Evolutionary conservation across 1,140 invertebrate genomes (phyloP), one percentile per base, ranked within the genome.

Genomic region (Cotesia typhae): DNA sequence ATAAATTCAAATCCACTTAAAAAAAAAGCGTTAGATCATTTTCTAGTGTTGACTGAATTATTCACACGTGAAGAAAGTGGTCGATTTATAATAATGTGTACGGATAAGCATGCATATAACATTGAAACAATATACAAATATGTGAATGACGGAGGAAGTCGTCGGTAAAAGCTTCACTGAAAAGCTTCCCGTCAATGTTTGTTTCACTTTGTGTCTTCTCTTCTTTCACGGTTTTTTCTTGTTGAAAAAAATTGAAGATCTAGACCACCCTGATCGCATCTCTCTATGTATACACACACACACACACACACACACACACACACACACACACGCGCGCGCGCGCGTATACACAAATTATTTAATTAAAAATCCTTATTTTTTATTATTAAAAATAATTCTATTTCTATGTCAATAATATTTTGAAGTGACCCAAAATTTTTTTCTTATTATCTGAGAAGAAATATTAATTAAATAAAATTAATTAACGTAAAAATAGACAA

Each of bases 91-190:
- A 65, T 65, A 41, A 28, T 51, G 38, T 51, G 17, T n/a, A 14
- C 12, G 17, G 37, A 10, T 47, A 6, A 47, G 41, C 41, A 47
- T 10, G 10, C 5, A 47, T 47, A 47, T 47, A 47, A 41, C 20
- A 64, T 64, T 71, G 51, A 52, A 71, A 71, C 69, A 71, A 71
- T 71, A 71, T 71, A 71, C 69, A 71, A 65, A 52, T 38, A 6
- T 4, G 2, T 35, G 37, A 57, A 70, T 57, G 61, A 64, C 69
- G 60, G 41, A 47, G 41, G 69, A 71, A 64, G 59, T 65, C 60
- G 64, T 52, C 14, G 59, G 57, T 70, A 47, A 70, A 70, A 70
- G 59, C 68, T 70, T 51, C n/a, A 47, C 41, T 66, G 64, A 52
- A 66, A 47, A 47, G 64, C 64, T 64, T 64, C 47, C 20, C 61